Percentiles rank a stretch among this genome's conserved stretches.
Evolutionary conservation across 2,113 vertebrate genomes (phyloP).

Genomic region (Neolamprologus fasciatus): DNA sequence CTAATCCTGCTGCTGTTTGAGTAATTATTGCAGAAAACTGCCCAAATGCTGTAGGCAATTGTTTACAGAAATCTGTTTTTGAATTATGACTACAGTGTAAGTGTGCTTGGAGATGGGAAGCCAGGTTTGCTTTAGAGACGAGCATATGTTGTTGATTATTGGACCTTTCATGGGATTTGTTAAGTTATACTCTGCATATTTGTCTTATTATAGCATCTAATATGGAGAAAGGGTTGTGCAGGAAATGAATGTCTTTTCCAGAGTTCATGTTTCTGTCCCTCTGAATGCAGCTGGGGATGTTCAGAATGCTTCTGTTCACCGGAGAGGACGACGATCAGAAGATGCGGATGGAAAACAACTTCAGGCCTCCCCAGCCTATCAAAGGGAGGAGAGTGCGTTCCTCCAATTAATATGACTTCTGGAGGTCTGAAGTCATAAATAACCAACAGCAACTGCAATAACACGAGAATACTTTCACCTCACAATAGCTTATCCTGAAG

Average conservation of each 20-base stretch:
- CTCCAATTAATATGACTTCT: conserved; percentile 71
- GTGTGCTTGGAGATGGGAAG: background rate
- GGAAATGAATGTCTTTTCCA: background rate
- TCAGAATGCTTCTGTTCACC: conserved; percentile 81
- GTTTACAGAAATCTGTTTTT: background rate
- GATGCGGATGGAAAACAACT: conserved; percentile 92
- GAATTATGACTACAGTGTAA: background rate
- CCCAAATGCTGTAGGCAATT: background rate
- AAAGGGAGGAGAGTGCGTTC: conserved; percentile 84
- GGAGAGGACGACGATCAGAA: conserved; percentile 80
- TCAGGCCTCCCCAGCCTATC: conserved; percentile 88
- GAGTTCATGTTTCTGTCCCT: background rate
- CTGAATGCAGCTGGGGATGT: conserved; percentile 82
- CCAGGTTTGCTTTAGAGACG: background rate
- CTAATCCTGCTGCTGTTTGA: background rate
- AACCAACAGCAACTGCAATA: background rate
- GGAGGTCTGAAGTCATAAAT: background rate
- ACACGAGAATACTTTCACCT: background rate
- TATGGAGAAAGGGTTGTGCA: background rate
- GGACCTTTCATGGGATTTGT: background rate
- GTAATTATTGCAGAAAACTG: background rate
- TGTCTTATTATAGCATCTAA: background rate
- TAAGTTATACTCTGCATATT: background rate
- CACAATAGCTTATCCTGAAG: background rate
- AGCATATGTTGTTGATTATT: background rate